Evolutionary conservation across 2,888 invertebrate genomes (phyloP), one percentile per base, ranked within the genome.

Genomic region (Malthinus flaveolus): DNA sequence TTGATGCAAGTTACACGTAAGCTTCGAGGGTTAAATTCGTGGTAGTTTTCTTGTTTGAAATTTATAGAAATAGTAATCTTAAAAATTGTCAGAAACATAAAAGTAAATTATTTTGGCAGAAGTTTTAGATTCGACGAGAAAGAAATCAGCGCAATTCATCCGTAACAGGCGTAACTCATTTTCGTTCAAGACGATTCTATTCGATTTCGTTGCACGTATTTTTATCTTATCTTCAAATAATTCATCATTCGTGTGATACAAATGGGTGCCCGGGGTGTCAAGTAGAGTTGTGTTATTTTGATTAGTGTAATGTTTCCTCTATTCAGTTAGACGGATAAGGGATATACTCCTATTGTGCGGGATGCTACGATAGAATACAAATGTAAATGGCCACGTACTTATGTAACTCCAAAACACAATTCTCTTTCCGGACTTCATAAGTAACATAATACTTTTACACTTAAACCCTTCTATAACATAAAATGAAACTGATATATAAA

Each of bases 171-270:
- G 61, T 62, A 59, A 62, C 63, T 61, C 61, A 61, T 62, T 59
- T 62, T 60, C 60, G 61, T 58, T 44, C 62, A 64, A 62, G 68
- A 64, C 61, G 63, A 60, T 60, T 64, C 54, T 68, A 69, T 73
- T 69, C 62, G 63, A 64, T 72, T 75, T 72, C 74, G 62, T 61
- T 63, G 69, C 75, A 74, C 74, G 75, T 74, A 73, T 71, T 72
- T 73, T 73, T 71, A 68, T 71, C 71, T 73, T 73, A 74, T 73
- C 73, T 72, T 68, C 66, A 67, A 68, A 69, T 72, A 74, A 75
- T 75, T 75, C 73, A 73, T 74, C 73, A 75, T 73, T 74, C 71
- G 67, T 69, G 68, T 65, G 69, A 71, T 72, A 72, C 71, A 73
- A 73, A 71, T 69, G 70, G 69, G 64, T 64, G 67, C 66, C 68